Evolutionary conservation across 2,888 invertebrate species (phyloP), one percentile per base, ranked within the genome.

Genomic region (Dasysyrphus albostriatus): DNA sequence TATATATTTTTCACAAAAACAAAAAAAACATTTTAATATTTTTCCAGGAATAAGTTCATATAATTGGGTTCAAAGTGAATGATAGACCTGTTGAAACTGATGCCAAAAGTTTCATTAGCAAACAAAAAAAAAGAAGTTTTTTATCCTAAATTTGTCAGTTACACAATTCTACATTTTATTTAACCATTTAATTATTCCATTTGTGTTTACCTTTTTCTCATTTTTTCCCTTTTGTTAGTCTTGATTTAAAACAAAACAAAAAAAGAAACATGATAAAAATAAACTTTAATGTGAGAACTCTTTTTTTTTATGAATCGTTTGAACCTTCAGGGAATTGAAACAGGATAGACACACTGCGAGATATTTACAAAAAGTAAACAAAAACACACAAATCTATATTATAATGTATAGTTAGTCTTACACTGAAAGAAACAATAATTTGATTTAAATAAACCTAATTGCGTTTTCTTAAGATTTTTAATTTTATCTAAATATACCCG

Each of bases 281-380:
- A 51, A 29, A 14, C 12, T 58, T 79, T 70, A 58, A 56, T 78
- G 79, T 83, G 83, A 58, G 83, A 83, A 83, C 79, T 75, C 3
- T 54, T 54, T 74, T 54, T 74, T 74, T 44, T 56, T 61, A 58
- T 47, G 42, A 63, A 58, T 37, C 24, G 56, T 74, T 49, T 9
- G 47, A 69, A 73, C 58, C 34, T 34, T 59, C 51, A 77, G 44
- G 42, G 51, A 58, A 47, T 42, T 5, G 42, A 44, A 49, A 44
- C 29, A 69, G 63, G 49, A 32, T 8, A 65, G 19, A n/a, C 32
- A n/a, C 32, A 65, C 12, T 19, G 14, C 24, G 14, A 29, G 29
- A 54, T 14, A 29, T 54, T 54, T 14, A 29, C 14, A 54, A 29
- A 6, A 54, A 54, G 54, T 54, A 67, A 34, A 63, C 19, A 42